Base-by-base conservation (phyloP, 2,888 invertebrate genomes). In the Lymantria dispar region DNA sequence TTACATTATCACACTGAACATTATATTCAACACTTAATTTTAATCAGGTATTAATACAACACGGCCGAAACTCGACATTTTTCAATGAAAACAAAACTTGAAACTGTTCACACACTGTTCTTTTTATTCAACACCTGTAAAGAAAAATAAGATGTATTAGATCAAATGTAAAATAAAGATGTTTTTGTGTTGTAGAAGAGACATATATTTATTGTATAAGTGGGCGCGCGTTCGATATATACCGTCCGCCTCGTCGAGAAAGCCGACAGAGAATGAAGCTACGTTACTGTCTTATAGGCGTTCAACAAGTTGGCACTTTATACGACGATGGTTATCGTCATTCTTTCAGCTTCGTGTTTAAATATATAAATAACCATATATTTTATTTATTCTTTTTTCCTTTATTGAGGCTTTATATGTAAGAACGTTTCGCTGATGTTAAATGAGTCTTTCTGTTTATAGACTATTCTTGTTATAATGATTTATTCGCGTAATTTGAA, bases 41-140 rank as follows among this genome's bases (percentile, higher is more conserved):
- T 66, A 89, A 72, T 88, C 88, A 47, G 86, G 87, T 49, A 89
- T 87, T 52, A 88, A 74, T 58, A 88, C 83, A 67, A 73, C 81
- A 58, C 70, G 82, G 63, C 81, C 77, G 57, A 80, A 80, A 76
- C 86, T 80, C 76, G 85, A 85, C 88, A 90, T 90, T 72, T 78
- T 79, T 54, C 44, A 57, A n/a, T n/a, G n/a, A 57, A 47, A 14
- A 31, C 13, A 33, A 11, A 50, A 45, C 30, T 47, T 54, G 42
- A 54, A 51, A 58, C 54, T 41, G 40, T 40, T 13, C 44, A 40
- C 58, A 61, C 64, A 65, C 70, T 60, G 38, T 43, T 52, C 58
- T 50, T 43, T 41, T 50, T 48, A 50, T 58, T 49, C 40, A 44
- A 41, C 64, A 75, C 67, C 77, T 77, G 77, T 42, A 69, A 76